These are phyloP conservation scores for Girardinus metallicus DNA, from an alignment of 2,797 vertebrate species.

Conservation along the genomic window DNA sequence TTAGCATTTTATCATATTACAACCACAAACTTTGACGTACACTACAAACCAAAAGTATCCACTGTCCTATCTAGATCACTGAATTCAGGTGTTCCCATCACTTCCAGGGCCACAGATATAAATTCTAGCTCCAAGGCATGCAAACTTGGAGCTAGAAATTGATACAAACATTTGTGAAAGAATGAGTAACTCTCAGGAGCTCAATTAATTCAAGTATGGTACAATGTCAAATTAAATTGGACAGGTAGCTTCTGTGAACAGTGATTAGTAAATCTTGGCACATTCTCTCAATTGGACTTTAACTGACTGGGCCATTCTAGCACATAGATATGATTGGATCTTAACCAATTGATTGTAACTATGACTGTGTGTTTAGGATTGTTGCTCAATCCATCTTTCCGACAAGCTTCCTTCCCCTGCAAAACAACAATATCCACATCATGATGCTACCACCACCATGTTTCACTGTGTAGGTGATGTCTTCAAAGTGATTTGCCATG, in stretches of 20 bases:
- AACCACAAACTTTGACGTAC: neutral
- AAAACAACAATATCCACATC: neutral
- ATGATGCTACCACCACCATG: neutral
- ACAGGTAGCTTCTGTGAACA: neutral
- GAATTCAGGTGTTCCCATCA: neutral
- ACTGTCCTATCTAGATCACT: neutral
- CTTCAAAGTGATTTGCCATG: neutral
- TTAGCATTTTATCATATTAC: neutral
- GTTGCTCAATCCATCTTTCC: neutral
- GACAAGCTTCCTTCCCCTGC: neutral
- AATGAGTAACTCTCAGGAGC: no score
- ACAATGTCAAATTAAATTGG: neutral
- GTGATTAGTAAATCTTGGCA: neutral
- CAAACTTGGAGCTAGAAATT: no score
- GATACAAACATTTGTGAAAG: neutral
- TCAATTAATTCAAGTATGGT: neutral
- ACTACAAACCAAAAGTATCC: constrained; percentile 2
- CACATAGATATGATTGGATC: neutral
- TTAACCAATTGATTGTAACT: no score
- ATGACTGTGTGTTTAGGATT: neutral
- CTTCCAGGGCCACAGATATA: neutral
- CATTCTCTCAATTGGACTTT: neutral
- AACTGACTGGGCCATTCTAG: neutral
- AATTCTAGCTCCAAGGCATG: neutral
- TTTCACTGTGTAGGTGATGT: neutral